Conservation (phyloP, 1,140 invertebrate species). For the Pseudobourletiella spinata region DNA sequence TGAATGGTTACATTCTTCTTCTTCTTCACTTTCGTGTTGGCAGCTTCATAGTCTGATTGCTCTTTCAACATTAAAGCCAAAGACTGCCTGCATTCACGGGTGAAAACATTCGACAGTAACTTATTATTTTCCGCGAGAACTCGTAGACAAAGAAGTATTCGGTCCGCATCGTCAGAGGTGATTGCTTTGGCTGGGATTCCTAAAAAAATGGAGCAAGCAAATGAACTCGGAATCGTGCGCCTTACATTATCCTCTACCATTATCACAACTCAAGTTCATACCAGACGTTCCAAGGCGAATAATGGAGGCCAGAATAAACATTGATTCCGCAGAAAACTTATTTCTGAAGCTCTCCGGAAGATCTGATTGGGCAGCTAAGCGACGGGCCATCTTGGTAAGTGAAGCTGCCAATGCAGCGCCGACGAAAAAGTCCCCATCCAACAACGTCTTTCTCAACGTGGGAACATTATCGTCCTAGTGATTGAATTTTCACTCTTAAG, state of each 20-base stretch:
- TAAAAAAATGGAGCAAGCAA: slow-evolving; percentile 15
- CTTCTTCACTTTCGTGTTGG: slow-evolving; percentile 44
- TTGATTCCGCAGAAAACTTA: slow-evolving; percentile 71
- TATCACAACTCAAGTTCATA: slow-evolving; percentile 21
- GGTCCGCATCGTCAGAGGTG: slow-evolving; percentile 90
- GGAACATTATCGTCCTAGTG: slow-evolving; percentile 44
- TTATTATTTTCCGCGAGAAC: slow-evolving; percentile 60
- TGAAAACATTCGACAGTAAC: slow-evolving; percentile 56
- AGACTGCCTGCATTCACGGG: slow-evolving; percentile 65
- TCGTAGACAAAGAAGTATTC: slow-evolving; percentile 71
- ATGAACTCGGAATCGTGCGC: too few species aligned
- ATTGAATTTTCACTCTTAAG: neutral
- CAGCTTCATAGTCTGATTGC: slow-evolving; percentile 64
- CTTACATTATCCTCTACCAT: too few species aligned
- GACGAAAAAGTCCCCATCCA: slow-evolving; percentile 94
- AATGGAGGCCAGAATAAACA: slow-evolving; percentile 80
- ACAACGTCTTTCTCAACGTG: slow-evolving; percentile 73
- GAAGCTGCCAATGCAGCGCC: slow-evolving; percentile 83
- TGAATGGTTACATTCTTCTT: slow-evolving; percentile 66
- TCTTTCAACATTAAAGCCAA: slow-evolving; percentile 76
- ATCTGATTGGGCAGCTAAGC: slow-evolving; percentile 67
- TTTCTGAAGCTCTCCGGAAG: slow-evolving; percentile 40
- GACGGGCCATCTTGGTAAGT: slow-evolving; percentile 79
- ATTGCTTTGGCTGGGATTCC: slow-evolving; percentile 54
- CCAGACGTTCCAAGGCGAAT: slow-evolving; percentile 73